Evolutionary conservation across 2,888 invertebrate species (phyloP), one percentile per base, ranked within the genome.

Genomic region (Drosophila meridiana): DNA sequence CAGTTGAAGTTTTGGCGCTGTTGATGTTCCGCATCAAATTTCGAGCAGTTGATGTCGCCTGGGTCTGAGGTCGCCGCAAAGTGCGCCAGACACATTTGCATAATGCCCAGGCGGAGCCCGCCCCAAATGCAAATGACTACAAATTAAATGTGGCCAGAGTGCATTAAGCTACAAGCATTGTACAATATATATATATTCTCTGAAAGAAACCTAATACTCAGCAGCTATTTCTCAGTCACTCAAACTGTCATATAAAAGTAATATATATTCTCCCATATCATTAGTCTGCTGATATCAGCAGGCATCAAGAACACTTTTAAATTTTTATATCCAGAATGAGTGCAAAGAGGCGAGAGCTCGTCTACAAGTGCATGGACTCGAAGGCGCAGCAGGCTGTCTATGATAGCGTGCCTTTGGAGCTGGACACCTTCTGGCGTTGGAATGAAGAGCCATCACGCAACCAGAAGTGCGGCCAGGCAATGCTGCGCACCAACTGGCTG

Each of bases 61-160:
- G 30, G 76, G 73, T 58, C 59, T 75, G 73, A 68, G 87, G 77
- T 78, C 69, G 70, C 90, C 82, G 69, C 82, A 87, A 90, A 91
- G 89, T 91, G 88, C 86, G 86, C 90, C 74, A 69, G 75, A 79
- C 43, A 91, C 58, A 90, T 90, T 90, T 90, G 80, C 90, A 90
- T 90, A 90, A 91, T 91, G 74, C 82, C 68, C 67, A 55, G 64
- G 52, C 61, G 4, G 8, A 5, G 11, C 26, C 13, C 63, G 53
- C 57, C n/a, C 67, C 36, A 71, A 82, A 87, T 91, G 91, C 88
- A 87, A 91, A 89, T 92, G 83, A 82, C 80, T 76, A 84, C 90
- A 91, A 88, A 90, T 91, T 90, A 88, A 89, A 89, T 84, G 82
- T 77, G 72, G 65, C 71, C 76, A 65, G 76, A 78, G 70, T 79